phyloP scores from a whole-genome alignment of 2,797 vertebrate species.

The Adrianichthys oophorus region DNA sequence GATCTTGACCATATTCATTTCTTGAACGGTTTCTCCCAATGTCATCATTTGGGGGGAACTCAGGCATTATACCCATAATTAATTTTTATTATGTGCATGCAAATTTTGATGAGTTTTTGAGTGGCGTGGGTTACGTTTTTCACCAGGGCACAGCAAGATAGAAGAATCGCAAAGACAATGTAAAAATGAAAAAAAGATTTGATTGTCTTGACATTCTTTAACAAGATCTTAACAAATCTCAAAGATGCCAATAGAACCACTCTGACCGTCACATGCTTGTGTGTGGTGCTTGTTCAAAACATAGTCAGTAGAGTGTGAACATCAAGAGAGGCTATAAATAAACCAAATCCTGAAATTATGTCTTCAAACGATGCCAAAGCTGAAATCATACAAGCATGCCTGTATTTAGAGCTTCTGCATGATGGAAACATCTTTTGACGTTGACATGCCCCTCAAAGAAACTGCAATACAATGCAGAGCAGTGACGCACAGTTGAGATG shows the following conservation, averaged over 20 bases:
- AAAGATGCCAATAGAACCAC: constrained; percentile 19
- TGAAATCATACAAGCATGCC: constrained; percentile 57
- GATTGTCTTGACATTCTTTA: constrained; percentile 15
- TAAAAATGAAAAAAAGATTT: constrained; percentile 11
- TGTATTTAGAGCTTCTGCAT: constrained; percentile 55
- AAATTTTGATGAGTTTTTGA: too few species aligned
- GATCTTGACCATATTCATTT: too few species aligned
- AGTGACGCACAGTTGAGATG: constrained; percentile 49
- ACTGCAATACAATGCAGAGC: constrained; percentile 50
- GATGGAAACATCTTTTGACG: constrained; percentile 65
- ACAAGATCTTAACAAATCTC: constrained; percentile 17
- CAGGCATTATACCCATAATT: too few species aligned
- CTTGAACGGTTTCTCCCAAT: too few species aligned
- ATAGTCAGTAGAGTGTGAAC: constrained; percentile 45
- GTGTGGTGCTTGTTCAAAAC: constrained; percentile 51
- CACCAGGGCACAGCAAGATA: too few species aligned
- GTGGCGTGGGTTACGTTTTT: too few species aligned
- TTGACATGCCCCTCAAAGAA: constrained; percentile 69
- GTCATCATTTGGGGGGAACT: too few species aligned
- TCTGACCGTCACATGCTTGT: constrained; percentile 27
- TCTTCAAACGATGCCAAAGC: constrained; percentile 46
- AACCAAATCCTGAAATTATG: constrained; percentile 48
- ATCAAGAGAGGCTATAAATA: constrained; percentile 61
- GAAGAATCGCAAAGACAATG: neutral
- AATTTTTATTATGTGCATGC: too few species aligned